Base-by-base conservation (phyloP, 2,888 invertebrate genomes). In the Lepidocyrtinus sp. region DNA sequence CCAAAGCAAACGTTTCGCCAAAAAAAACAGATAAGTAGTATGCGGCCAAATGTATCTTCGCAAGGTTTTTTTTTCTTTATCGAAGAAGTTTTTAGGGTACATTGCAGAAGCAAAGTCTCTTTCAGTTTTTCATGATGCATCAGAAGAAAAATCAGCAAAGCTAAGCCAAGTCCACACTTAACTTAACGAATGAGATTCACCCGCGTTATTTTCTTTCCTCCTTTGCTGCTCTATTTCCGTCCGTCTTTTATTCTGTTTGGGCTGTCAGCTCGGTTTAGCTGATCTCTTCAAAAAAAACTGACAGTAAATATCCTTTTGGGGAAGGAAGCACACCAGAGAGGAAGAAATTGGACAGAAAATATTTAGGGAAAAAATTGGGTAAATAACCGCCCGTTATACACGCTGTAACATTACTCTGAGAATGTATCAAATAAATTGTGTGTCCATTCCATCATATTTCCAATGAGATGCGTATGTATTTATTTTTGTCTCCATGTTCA, bases 301-400 rank as follows among this genome's bases (percentile, higher is more conserved):
- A 77, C 77, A 77, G 77, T 65, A 72, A 77, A 77, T 77, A 77
- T 77, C 72, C 77, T 77, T 77, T 72, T 46, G 72, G 65, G 72
- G 67, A 67, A 69, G 61, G 46, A 36, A 27, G 62, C 45, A 69
- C 70, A 36, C 36, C 36, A 36, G 36, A n/a, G n/a, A 36, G 36
- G 36, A 36, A 36, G 36, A 64, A 76, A 70, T 70, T 61, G 22
- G 12, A 15, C 22, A 62, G 36, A 36, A 5, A 36, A 36, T 7
- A 36, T 7, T 36, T 12, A 12, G 36, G 36, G 5, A 36, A 36
- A 36, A 36, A 36, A 36, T 36, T 12, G 36, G 36, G 36, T 36
- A 36, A 36, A 36, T 36, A 36, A 36, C 5, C 12, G 36, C 36
- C 12, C 5, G 5, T 36, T 36, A 36, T 36, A 36, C 12, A 7